A percentile compares a stretch with the other conserved stretches of the same genome.
These are phyloP conservation scores for Plutella xylostella DNA, from an alignment of 2,888 invertebrate genomes.

Conservation along the genomic window DNA sequence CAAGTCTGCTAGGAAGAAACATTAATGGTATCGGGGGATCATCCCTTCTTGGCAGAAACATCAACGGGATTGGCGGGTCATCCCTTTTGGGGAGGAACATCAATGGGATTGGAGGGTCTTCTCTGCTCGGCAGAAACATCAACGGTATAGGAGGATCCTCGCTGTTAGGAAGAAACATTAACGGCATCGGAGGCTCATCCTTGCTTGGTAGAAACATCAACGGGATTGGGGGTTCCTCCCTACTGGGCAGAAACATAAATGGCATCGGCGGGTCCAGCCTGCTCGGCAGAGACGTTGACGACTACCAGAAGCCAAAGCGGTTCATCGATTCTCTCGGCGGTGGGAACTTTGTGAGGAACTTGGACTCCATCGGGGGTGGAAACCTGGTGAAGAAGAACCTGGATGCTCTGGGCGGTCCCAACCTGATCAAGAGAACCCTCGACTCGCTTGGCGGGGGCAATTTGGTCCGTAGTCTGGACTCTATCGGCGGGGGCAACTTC, in stretches of 20 bases:
- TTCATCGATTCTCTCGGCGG: slow-evolving; percentile 54
- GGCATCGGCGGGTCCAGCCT: slow-evolving; percentile 22
- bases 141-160: slow-evolving; percentile 27
- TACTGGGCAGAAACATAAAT: slow-evolving; percentile 15
- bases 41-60: slow-evolving; percentile 15
- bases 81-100: slow-evolving; percentile 17
- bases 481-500: slow-evolving; percentile 29
- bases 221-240: slow-evolving; percentile 6
- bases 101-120: slow-evolving; percentile 12
- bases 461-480: slow-evolving; percentile 21
- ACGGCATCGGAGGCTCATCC: slow-evolving; percentile 22
- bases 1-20: slow-evolving; percentile 18
- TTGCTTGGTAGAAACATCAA: slow-evolving; percentile 20
- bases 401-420: slow-evolving; percentile 38
- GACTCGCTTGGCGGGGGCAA: slow-evolving; percentile 42
- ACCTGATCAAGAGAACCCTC: slow-evolving; percentile 25
- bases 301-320: slow-evolving; percentile 51
- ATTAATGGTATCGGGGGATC: slow-evolving; percentile 13
- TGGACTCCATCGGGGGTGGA: slow-evolving; percentile 63
- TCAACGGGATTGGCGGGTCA: slow-evolving; percentile 21
- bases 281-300: slow-evolving; percentile 19
- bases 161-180: slow-evolving; percentile 24
- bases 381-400: slow-evolving; percentile 51
- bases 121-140: slow-evolving; percentile 15
- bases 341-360: slow-evolving; percentile 49